A percentile compares a stretch with the other conserved stretches of the same genome.
Conservation (phyloP, 2,797 vertebrate genomes). For the Hirundo rustica region DNA sequence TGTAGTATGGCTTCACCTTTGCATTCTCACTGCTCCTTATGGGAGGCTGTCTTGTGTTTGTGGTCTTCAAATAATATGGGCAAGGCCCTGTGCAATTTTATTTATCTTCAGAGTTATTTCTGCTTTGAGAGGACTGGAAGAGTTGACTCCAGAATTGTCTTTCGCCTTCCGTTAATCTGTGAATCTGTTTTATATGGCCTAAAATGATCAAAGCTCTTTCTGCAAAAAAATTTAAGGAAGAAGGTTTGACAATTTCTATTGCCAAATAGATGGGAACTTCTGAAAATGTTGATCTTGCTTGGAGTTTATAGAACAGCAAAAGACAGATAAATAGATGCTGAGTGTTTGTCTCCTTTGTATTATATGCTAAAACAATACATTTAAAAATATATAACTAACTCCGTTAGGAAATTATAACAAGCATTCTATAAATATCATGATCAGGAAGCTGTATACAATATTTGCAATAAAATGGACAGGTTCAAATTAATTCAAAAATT, state of each 20-base stretch:
- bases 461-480: neutral
- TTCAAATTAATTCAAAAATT: neutral
- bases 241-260: neutral
- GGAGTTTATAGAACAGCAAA: neutral
- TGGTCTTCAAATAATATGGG: neutral
- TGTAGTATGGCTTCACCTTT: neutral
- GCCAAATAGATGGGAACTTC: neutral
- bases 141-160: neutral
- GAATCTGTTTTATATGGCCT: neutral
- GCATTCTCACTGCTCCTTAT: neutral
- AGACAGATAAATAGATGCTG: neutral
- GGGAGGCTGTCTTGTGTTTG: neutral
- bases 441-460: neutral
- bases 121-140: neutral
- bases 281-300: neutral
- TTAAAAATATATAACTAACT: neutral
- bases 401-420: neutral
- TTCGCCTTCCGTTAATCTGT: neutral
- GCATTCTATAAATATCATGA: neutral
- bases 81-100: neutral
- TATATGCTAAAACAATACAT: neutral
- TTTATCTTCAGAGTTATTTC: neutral
- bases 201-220: neutral
- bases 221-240: neutral
- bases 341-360: neutral